Evolutionary conservation across 1,140 invertebrate genomes (phyloP), one percentile per base, ranked within the genome.

Genomic region (Diorhabda sublineata): DNA sequence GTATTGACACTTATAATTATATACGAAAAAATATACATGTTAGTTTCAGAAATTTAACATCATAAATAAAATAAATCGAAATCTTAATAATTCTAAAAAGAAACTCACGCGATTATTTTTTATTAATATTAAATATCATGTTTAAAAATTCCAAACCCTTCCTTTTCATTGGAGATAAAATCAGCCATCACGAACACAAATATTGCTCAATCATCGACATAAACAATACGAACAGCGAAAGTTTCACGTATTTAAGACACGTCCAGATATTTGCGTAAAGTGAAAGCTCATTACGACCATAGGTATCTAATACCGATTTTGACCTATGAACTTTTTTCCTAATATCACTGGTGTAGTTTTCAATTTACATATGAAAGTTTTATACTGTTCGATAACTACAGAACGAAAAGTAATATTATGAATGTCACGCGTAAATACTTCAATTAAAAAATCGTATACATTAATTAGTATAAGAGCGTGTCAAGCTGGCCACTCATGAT

Each of bases 341-440:
- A 52, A 52, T 52, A n/a, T 52, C 47, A n/a, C n/a, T 52, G 47
- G 6, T n/a, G 47, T 52, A 52, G 6, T 52, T 52, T 8, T 52
- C 47, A 52, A 52, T 52, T 52, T 52, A 52, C 47, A 52, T 52
- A 52, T 52, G 47, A 52, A 52, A 52, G 47, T 52, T 52, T 52
- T n/a, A 26, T 26, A 26, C 26, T 26, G 26, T 26, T 26, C 26
- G 26, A 26, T 26, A 26, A 26, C 26, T 26, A 26, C 26, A 26
- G 26, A 26, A 26, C 26, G 26, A 26, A 26, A 26, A 26, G 26
- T 26, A 26, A 26, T 26, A 26, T 26, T 26, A 26, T 26, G 26
- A 26, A 26, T 26, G 26, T 26, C 26, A 26, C 26, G 26, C 26
- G 26, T 26, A 26, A 26, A 26, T 26, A 26, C 26, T 2, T 26